A percentile compares a stretch with the other conserved stretches of the same genome.
phyloP scores from a whole-genome alignment of 2,888 invertebrate genomes.

The Acleris laterana region DNA sequence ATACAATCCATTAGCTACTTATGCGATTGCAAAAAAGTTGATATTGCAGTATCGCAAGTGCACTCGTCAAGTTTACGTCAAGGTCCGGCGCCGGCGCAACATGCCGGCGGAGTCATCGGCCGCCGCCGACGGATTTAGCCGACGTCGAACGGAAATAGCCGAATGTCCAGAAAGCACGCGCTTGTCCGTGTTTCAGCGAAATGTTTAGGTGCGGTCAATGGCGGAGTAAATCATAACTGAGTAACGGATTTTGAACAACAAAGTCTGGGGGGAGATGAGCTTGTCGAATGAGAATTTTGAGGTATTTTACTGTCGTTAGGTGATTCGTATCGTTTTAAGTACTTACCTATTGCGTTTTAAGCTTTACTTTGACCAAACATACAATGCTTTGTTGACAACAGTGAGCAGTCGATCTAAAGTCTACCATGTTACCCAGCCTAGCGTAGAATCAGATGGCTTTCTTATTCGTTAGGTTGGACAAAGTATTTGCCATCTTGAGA shows the following conservation, averaged over 20 bases:
- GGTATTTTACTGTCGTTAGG: background rate
- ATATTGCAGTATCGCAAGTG: conserved; percentile 41
- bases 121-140: conserved; percentile 76
- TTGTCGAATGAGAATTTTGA: background rate
- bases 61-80: conserved; percentile 57
- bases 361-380: too few relatives aligned
- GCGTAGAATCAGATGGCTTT: too few relatives aligned
- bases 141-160: conserved; percentile 76
- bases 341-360: too few relatives aligned
- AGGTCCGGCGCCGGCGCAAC: conserved; percentile 69
- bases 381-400: too few relatives aligned
- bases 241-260: conserved; percentile 21
- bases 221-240: conserved; percentile 46
- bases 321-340: too few relatives aligned
- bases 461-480: too few relatives aligned
- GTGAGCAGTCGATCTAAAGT: too few relatives aligned
- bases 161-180: conserved; percentile 71
- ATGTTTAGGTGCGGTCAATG: conserved; percentile 63
- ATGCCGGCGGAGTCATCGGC: conserved; percentile 79
- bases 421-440: too few relatives aligned
- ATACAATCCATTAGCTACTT: conserved; percentile 4
- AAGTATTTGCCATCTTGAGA: too few relatives aligned
- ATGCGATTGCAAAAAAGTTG: conserved; percentile 30
- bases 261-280: background rate
- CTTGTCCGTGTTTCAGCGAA: conserved; percentile 69